These are phyloP conservation scores for Palythoa grandiflora DNA, from an alignment of 92 coral and sea anemone genomes.

Conservation along the genomic window DNA sequence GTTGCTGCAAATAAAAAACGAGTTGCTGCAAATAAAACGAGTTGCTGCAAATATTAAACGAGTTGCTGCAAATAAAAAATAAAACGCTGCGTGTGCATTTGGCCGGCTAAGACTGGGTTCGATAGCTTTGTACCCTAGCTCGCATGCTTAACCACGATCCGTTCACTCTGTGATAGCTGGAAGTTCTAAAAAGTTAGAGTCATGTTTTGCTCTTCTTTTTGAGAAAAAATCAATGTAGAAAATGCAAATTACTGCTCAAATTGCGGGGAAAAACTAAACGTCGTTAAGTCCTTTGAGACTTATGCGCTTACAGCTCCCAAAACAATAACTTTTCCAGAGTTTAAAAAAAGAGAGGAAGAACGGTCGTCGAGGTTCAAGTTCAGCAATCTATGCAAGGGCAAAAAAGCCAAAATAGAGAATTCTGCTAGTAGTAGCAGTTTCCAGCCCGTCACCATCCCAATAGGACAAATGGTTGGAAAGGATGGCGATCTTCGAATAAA, in stretches of 20 bases:
- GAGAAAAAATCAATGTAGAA: neutral
- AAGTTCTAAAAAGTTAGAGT: neutral
- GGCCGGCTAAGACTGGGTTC: conserved; percentile 18
- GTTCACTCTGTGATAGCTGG: neutral
- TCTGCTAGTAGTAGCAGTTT: neutral
- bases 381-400: conserved; percentile 1
- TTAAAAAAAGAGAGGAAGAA: conserved; percentile 4
- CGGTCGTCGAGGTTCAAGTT: neutral
- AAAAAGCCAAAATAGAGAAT: conserved; percentile 3
- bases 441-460: conserved; percentile 11
- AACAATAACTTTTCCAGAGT: neutral
- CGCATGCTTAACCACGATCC: neutral
- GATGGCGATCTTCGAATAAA: conserved; percentile 10
- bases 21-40: neutral
- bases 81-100: neutral
- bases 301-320: neutral
- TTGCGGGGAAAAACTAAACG: conserved; percentile 1
- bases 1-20: neutral
- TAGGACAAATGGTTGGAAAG: neutral
- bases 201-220: conserved; percentile 4
- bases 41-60: neutral
- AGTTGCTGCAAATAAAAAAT: conserved; percentile 14
- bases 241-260: conserved; percentile 11
- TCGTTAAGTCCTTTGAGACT: neutral
- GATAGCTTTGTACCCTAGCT: conserved; percentile 19